These are phyloP conservation scores for Dynastes grantii DNA, from an alignment of 2,888 invertebrate genomes.

Conservation along the genomic window DNA sequence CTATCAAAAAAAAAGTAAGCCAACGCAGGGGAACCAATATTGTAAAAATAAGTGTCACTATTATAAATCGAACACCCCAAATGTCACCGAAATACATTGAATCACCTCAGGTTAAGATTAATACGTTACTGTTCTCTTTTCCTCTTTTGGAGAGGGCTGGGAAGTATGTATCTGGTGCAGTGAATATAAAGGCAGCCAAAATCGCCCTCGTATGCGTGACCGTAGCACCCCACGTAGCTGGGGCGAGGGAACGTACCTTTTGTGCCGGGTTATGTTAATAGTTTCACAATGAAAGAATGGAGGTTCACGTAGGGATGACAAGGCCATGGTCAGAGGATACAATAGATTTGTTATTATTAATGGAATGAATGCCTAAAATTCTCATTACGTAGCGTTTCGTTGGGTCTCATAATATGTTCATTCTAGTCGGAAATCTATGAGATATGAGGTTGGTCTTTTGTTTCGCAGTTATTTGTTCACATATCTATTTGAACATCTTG, in stretches of 20 bases:
- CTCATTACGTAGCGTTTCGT: background rate
- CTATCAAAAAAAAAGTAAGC: conserved; percentile 15
- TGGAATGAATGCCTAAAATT: background rate
- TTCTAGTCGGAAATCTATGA: too few relatives aligned
- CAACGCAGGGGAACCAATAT: conserved; percentile 5
- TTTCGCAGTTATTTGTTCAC: too few relatives aligned
- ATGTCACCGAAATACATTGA: conserved; percentile 32
- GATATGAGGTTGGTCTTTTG: too few relatives aligned
- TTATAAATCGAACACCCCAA: conserved; percentile 5
- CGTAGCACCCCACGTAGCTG: background rate
- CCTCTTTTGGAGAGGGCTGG: too few relatives aligned
- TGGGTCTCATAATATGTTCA: background rate
- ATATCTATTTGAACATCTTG: too few relatives aligned
- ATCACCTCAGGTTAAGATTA: conserved; percentile 16
- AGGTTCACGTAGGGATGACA: background rate
- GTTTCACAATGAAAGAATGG: conserved; percentile 27
- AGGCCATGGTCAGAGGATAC: conserved; percentile 17
- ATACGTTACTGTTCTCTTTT: conserved; percentile 8
- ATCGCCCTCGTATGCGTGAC: conserved; percentile 14
- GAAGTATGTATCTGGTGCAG: background rate
- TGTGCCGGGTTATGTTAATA: conserved; percentile 13
- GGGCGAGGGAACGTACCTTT: background rate
- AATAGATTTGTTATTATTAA: conserved; percentile 32
- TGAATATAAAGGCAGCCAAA: background rate
- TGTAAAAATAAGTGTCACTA: conserved; percentile 30